Base-by-base conservation (phyloP, 2,797 vertebrate species). In the Cynopterus sphinx region DNA sequence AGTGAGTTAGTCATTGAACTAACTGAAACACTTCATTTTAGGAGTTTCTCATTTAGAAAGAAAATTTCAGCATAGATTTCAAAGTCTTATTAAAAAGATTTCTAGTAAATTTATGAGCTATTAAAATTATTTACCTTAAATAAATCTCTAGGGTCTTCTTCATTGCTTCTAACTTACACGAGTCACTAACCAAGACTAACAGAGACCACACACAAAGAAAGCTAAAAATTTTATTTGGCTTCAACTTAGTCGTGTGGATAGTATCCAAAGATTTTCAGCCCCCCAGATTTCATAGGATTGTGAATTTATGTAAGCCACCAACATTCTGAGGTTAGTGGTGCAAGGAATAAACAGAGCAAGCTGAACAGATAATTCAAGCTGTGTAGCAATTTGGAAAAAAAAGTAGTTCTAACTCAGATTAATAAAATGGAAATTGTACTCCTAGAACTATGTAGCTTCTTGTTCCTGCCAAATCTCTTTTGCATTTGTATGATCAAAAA, bases 401-500 rank as follows among this genome's bases (percentile, higher is more conserved):
- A 96, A 95, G 75, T 93, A 94, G 85, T 93, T 97, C 92, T 96
- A 77, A 96, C 96, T 97, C 97, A 93, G 97, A 97, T 96, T 97
- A 98, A 98, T 98, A 97, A 97, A 96, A 97, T 97, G 84, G 77
- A 97, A 98, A 97, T 96, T 96, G 74, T 96, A 83, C 86, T 96
- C 93, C 96, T 91, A 97, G 71, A 97, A 95, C 94, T 96, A 82
- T 95, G 97, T 90, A 95, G 90, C 92, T 97, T 97, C 89, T 93
- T 96, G 79, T 97, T 96, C 94, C 83, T 97, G 97, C 97, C 97
- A 97, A 97, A 97, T 96, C 94, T 96, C 96, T 96, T 97, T 97
- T 97, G 96, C 94, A 97, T 97, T 97, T 97, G 97, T 97, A 96
- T 97, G 96, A 97, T 97, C 96, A 97, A 97, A 97, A 97, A 74